phyloP scores from a whole-genome alignment of 2,113 vertebrate species.

The Microcebus tavaratra region DNA sequence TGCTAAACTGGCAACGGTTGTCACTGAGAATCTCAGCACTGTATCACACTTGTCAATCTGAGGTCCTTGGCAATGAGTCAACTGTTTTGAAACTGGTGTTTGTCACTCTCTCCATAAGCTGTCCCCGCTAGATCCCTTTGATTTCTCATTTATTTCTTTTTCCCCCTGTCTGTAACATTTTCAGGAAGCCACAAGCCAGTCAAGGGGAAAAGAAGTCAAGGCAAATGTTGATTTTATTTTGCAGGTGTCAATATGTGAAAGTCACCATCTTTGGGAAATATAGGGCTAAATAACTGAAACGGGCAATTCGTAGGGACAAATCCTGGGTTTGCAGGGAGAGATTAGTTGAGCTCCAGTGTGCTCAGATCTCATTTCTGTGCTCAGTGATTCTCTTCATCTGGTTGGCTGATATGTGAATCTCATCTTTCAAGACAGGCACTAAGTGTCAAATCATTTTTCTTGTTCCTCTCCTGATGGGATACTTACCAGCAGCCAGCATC shows the following conservation, averaged over 20 bases:
- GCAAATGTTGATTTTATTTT: not conserved
- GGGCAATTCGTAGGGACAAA: not conserved
- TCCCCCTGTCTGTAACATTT: not conserved
- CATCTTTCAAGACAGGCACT: not conserved
- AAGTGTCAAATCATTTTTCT: not conserved
- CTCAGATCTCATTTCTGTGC: not conserved
- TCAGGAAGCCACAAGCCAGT: not conserved
- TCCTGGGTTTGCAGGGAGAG: not conserved
- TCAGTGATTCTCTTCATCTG: not conserved
- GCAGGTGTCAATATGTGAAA: not conserved
- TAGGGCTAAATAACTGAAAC: not conserved
- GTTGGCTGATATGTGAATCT: not conserved
- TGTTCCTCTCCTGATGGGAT: not conserved
- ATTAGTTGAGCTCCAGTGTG: not conserved
- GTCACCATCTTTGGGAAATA: not conserved
- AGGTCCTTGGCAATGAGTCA: not conserved
- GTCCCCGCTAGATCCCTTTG: not conserved
- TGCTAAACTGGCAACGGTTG: conserved; percentile 65
- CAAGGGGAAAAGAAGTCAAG: not conserved
- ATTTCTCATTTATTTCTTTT: not conserved
- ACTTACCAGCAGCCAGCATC: not conserved
- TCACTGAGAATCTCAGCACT: not conserved
- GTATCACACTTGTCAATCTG: not conserved
- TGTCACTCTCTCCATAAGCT: not conserved
- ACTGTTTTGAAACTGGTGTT: not conserved